Percentiles rank a stretch among this genome's conserved stretches.
Conservation (phyloP, 2,113 vertebrate genomes). For the Perccottus glenii region DNA sequence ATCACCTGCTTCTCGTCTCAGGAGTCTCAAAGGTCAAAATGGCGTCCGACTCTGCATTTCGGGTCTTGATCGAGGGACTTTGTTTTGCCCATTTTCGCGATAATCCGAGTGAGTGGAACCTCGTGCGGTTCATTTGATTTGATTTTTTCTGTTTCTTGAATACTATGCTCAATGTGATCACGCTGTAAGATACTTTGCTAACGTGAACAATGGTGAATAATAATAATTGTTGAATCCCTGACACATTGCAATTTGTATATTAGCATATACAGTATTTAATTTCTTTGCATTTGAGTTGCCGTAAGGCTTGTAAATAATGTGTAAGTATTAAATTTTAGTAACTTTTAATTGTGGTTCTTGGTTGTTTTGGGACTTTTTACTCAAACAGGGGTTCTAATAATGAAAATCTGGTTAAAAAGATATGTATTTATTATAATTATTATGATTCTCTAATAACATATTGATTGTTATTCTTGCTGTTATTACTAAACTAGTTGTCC, state of each 20-base stretch:
- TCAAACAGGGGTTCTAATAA: conserved; percentile 66
- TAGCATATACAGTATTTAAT: conserved; percentile 75
- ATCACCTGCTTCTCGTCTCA: conserved; percentile 90
- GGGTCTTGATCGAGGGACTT: conserved; percentile 31
- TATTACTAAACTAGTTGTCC: conserved; percentile 70
- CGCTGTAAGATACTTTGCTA: conserved; percentile 84
- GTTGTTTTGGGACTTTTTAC: conserved; percentile 51
- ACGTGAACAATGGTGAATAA: conserved; percentile 81
- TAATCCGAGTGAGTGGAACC: conserved; percentile 63
- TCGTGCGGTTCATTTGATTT: conserved; percentile 52
- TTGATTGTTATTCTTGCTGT: conserved; percentile 77
- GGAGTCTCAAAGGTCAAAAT: conserved; percentile 76
- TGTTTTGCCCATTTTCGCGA: conserved; percentile 44
- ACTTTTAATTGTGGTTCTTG: conserved; percentile 15
- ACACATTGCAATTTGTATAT: conserved; percentile 79
- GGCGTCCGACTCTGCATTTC: conserved; percentile 52
- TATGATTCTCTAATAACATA: conserved; percentile 67
- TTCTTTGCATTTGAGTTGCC: conserved; percentile 67
- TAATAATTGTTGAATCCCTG: conserved; percentile 78
- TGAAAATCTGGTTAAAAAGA: conserved; percentile 51
- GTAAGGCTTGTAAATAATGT: conserved; percentile 76
- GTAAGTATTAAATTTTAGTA: conserved; percentile 73
- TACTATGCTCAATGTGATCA: conserved; percentile 79
- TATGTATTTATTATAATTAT: conserved; percentile 75
- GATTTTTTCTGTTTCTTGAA: conserved; percentile 65